Evolutionary conservation across 1,140 invertebrate species (phyloP), one percentile per base, ranked within the genome.

Genomic region (Caenorhabditis tropicalis): DNA sequence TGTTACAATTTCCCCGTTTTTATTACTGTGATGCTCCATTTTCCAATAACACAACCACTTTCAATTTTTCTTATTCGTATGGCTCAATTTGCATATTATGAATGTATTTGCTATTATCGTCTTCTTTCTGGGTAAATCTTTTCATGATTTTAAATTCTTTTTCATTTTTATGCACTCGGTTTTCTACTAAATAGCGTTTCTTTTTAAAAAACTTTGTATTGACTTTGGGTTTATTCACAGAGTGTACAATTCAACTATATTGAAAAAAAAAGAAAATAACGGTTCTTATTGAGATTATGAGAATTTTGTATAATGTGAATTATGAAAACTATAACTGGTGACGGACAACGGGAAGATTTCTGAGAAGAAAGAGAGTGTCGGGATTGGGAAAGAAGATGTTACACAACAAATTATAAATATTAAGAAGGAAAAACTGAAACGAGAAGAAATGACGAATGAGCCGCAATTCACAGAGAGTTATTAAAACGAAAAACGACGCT

Each of bases 231-330:
- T 74, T 43, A 74, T 74, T 74, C 36, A 74, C 65, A 74, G 65
- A 65, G 36, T 74, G 36, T 74, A 74, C 33, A 74, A 74, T 74
- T 43, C 12, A n/a, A 56, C 19, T 21, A 24, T 16, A 36, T 33
- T 16, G 58, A 21, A 10, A 19, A 74, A 24, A 58, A 58, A n/a
- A 58, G 6, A 58, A 46, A 43, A 43, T 43, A 27, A 46, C 15
- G n/a, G 29, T 74, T 74, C 19, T 65, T 74, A 43, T 74, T 74
- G 36, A 74, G 65, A 74, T 74, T 74, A 74, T 24, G 65, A 46
- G 65, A 43, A 43, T 43, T 36, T 58, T 24, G 33, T 70, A 27
- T 39, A 74, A 24, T 43, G 27, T 74, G 36, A 74, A 74, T 46
- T 74, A 19, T 10, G 7, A 65, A 65, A 36, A 36, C 36, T 39